These are phyloP conservation scores for Dyspetes luteomarginatus DNA, from an alignment of 2,888 invertebrate species.

Conservation along the genomic window DNA sequence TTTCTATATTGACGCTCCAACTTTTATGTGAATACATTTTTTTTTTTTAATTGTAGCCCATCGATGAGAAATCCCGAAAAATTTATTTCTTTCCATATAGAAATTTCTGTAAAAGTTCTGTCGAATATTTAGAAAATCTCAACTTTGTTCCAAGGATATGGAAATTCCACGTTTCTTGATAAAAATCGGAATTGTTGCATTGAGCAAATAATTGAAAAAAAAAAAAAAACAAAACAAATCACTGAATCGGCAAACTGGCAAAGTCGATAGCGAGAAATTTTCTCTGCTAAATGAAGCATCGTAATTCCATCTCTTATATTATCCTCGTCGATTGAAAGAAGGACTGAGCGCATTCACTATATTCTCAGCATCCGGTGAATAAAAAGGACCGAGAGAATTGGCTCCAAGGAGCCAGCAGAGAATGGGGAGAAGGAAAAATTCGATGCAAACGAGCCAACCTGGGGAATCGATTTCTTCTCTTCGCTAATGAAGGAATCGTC, in stretches of 20 bases:
- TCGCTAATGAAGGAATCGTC: conserved; percentile 79
- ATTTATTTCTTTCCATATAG: too few relatives aligned
- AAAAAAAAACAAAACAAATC: too few relatives aligned
- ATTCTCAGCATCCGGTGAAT: conserved; percentile 48
- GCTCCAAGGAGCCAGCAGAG: neutral
- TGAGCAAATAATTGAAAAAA: too few relatives aligned
- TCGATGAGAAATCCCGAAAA: too few relatives aligned
- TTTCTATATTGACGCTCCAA: too few relatives aligned
- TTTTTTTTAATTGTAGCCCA: too few relatives aligned
- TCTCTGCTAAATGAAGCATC: neutral
- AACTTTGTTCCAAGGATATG: too few relatives aligned
- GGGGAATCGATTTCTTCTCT: conserved; percentile 69
- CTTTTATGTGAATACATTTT: too few relatives aligned
- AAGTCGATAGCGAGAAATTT: conserved; percentile 31
- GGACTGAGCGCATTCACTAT: neutral
- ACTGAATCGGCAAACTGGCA: conserved; percentile 10
- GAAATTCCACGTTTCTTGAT: too few relatives aligned
- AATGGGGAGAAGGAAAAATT: neutral
- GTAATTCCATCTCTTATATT: conserved; percentile 12
- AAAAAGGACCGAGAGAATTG: conserved; percentile 17
- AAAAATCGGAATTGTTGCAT: too few relatives aligned
- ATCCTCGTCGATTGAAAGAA: conserved; percentile 1
- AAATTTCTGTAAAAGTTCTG: too few relatives aligned
- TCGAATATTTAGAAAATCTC: too few relatives aligned
- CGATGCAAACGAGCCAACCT: conserved; percentile 60